These are phyloP conservation scores for Eupristina koningsbergeri DNA, from an alignment of 1,140 invertebrate species.

Conservation along the genomic window DNA sequence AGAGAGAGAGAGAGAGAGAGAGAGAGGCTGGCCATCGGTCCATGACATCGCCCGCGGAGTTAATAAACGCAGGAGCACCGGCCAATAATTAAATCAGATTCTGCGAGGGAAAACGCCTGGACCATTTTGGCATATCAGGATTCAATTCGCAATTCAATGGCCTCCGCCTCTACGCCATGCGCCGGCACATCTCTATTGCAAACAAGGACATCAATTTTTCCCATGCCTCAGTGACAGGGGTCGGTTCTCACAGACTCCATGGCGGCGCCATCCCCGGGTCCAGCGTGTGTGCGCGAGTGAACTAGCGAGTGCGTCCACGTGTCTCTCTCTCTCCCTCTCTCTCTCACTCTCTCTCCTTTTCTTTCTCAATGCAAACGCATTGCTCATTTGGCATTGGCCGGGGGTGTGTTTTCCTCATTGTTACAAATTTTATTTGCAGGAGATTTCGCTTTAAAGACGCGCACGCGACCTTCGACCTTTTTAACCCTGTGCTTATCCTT, in stretches of 20 bases:
- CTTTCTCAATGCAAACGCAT: conserved; percentile 56
- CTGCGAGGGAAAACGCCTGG: neutral
- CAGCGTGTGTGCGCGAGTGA: too few species aligned
- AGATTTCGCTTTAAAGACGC: neutral
- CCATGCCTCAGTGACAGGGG: conserved; percentile 67
- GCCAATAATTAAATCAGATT: conserved; percentile 47
- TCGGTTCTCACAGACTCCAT: conserved; percentile 65
- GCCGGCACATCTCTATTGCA: conserved; percentile 69
- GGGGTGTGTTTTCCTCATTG: conserved; percentile 8
- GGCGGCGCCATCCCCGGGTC: neutral
- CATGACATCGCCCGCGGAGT: conserved; percentile 27
- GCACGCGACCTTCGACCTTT: neutral
- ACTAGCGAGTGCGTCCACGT: conserved; percentile 37
- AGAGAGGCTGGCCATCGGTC: too few species aligned
- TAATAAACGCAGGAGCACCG: neutral
- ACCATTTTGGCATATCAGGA: conserved; percentile 63
- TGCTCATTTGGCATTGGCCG: conserved; percentile 40
- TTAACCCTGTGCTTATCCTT: neutral
- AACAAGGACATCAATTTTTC: conserved; percentile 72
- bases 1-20: too few species aligned
- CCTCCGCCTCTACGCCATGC: conserved; percentile 70
- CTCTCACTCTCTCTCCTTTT: conserved; percentile 26
- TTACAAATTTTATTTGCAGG: neutral
- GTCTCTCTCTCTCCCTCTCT: conserved; percentile 43
- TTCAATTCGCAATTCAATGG: conserved; percentile 69